phyloP scores from a whole-genome alignment of 1,140 invertebrate genomes.

The Rhyacophila brunnea region DNA sequence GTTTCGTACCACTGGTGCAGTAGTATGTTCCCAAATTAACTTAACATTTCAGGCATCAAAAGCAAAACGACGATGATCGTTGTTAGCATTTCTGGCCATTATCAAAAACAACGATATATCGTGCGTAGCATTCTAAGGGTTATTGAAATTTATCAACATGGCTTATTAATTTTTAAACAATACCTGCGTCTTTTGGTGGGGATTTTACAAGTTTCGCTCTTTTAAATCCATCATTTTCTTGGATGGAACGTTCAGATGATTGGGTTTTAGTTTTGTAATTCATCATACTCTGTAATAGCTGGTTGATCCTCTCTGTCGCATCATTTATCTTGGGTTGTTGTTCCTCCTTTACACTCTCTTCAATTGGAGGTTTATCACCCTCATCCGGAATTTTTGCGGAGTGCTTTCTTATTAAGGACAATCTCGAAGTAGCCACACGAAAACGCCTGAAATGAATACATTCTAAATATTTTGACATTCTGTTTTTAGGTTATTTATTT shows the following conservation, averaged over 20 bases:
- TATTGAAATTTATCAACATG: no score
- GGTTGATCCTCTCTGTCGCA: constrained; percentile 47
- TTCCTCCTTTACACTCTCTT: not conserved
- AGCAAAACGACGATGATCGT: no score
- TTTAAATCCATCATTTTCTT: constrained; percentile 41
- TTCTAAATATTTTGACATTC: no score
- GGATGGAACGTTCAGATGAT: constrained; percentile 39
- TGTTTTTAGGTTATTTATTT: no score
- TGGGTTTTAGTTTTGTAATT: constrained; percentile 44
- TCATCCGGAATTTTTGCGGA: not conserved
- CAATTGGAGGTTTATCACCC: not conserved
- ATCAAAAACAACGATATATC: no score
- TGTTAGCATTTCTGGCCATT: no score
- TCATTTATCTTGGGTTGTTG: not conserved
- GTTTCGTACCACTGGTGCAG: no score
- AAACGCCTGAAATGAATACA: constrained; percentile 1
- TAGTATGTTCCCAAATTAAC: no score
- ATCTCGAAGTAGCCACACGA: not conserved
- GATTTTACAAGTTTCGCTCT: constrained; percentile 32
- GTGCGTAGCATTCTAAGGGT: no score
- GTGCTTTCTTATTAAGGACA: no score
- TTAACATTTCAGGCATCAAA: no score
- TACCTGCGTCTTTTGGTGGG: constrained; percentile 39
- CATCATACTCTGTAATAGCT: constrained; percentile 48
- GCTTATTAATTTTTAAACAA: no score